phyloP scores from a whole-genome alignment of 2,113 vertebrate genomes.

The Ailuropoda melanoleuca region DNA sequence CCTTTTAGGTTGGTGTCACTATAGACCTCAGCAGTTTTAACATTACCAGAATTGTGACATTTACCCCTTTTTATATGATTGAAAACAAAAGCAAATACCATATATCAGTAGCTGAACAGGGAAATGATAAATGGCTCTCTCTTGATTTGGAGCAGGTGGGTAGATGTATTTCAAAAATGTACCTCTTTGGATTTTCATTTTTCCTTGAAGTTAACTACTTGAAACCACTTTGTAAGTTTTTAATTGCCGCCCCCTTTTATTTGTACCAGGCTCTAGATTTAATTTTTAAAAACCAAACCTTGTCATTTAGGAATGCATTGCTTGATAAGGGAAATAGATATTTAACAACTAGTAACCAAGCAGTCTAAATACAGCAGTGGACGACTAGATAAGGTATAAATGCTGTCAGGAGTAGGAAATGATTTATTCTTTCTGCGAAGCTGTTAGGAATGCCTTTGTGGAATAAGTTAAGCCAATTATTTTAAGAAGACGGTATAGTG shows the following conservation, averaged over 20 bases:
- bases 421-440: background rate
- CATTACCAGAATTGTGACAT: constrained; percentile 96
- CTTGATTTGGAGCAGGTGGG: constrained; percentile 91
- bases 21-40: constrained; percentile 97
- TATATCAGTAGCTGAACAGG: constrained; percentile 91
- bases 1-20: constrained; percentile 93
- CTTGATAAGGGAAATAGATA: background rate
- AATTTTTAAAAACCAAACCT: background rate
- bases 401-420: background rate
- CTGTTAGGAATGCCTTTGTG: background rate
- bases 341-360: background rate
- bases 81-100: constrained; percentile 94
- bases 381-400: background rate
- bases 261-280: background rate
- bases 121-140: constrained; percentile 89
- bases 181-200: background rate
- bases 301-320: background rate
- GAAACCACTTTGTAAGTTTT: constrained; percentile 23
- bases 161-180: constrained; percentile 38
- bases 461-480: background rate
- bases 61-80: constrained; percentile 96
- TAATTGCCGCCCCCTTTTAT: background rate
- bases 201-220: background rate
- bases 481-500: background rate
- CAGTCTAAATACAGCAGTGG: background rate